These are phyloP conservation scores for Epizoanthus scotinus DNA, from an alignment of 92 coral and sea anemone species.

Conservation along the genomic window DNA sequence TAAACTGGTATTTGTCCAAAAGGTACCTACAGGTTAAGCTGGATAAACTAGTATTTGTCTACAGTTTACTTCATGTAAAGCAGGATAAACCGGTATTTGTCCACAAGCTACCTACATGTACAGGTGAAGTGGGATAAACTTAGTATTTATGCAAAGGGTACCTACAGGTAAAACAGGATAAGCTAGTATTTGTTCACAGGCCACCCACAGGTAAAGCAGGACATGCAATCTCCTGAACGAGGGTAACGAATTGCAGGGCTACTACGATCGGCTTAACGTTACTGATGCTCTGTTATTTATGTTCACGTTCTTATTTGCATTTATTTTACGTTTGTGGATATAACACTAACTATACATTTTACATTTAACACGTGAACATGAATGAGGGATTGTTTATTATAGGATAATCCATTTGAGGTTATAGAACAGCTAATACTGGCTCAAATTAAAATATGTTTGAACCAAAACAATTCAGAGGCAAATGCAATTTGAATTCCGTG, in stretches of 20 bases:
- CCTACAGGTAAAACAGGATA: background rate
- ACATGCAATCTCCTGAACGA: no score
- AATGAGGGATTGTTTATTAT: no score
- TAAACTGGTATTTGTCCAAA: background rate
- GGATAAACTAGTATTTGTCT: background rate
- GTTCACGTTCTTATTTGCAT: no score
- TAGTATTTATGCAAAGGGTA: background rate
- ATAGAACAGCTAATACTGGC: no score
- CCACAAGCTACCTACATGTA: constrained; percentile 19
- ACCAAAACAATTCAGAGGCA: no score
- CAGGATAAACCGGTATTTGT: no score
- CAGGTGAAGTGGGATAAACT: background rate
- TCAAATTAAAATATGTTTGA: no score
- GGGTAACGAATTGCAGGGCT: background rate
- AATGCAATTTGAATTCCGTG: background rate
- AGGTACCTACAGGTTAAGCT: background rate
- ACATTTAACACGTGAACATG: no score
- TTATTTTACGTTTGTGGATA: no score
- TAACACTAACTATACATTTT: no score
- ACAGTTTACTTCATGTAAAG: background rate
- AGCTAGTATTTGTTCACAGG: background rate
- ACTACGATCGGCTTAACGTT: background rate
- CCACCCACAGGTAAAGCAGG: background rate
- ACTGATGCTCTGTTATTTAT: background rate
- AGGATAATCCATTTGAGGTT: no score